Base-by-base conservation (phyloP, 2,888 invertebrate genomes). In the Polietes domitor region DNA sequence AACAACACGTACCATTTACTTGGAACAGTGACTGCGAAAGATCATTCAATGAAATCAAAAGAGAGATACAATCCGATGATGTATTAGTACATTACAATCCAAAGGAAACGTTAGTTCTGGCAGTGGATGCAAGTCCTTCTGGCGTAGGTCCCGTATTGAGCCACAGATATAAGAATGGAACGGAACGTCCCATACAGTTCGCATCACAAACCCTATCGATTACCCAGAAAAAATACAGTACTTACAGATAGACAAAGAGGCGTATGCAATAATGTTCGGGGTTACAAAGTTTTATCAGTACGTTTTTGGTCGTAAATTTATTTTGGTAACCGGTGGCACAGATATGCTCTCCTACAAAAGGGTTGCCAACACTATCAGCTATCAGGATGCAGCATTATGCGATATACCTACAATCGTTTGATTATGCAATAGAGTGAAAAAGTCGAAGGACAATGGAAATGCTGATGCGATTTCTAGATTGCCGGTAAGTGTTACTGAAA, bases 261-360 rank as follows among this genome's bases (percentile, higher is more conserved):
- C 89, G 2, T 86, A 90, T 10, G 87, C 88, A 7, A 86, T 91
- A 5, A 82, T 90, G n/a, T 92, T 86, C 75, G 90, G 88, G 1
- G 87, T 92, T 2, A 86, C 87, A 47, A 88, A 89, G 85, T 93
- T 92, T 85, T 88, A 90, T 75, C 86, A 89, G 7, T 93, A 90
- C 83, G 24, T 92, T 0, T 90, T 87, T 79, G 92, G 92, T n/a
- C 77, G 85, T 6, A 71, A 82, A 53, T 88, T 88, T 53, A 80
- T 71, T 10, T 24, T 89, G 3, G 53, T 84, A 4, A 41, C 85
- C 88, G 0, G 28, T 88, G 6, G 63, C 76, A 0, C 85, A 87
- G 53, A 85, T 88, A 37, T 86, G 87, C 71, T 81, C 85, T 19
- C 75, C 79, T 0, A 76, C 74, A 9, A 86, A 85, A 32, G 79